Evolutionary conservation across 1,140 invertebrate species (phyloP).

Genomic region (Paralvinella palmiformis): DNA sequence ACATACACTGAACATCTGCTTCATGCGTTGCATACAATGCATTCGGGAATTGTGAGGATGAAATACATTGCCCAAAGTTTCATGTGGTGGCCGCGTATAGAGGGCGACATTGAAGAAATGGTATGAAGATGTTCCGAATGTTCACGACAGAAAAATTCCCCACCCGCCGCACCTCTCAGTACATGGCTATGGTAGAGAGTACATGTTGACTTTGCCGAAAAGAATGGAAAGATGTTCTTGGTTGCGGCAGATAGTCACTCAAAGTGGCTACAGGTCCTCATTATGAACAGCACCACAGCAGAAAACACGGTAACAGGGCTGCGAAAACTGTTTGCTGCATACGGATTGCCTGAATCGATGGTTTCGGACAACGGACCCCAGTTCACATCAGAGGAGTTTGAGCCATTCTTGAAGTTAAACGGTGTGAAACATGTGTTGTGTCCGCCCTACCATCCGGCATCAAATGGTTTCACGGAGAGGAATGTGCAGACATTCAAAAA

Average conservation of each 20-base stretch:
- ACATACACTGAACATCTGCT: not conserved
- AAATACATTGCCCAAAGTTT: constrained; percentile 7
- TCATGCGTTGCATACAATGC: constrained; percentile 5
- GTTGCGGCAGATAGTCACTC: constrained; percentile 48
- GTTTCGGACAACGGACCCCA: constrained; percentile 29
- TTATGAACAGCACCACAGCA: constrained; percentile 10
- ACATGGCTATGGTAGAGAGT: constrained; percentile 27
- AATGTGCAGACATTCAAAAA: constrained; percentile 26
- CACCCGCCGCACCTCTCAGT: not conserved
- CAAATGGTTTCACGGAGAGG: constrained; percentile 32
- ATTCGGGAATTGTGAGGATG: constrained; percentile 10
- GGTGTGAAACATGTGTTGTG: constrained; percentile 24
- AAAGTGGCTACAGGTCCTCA: constrained; percentile 46
- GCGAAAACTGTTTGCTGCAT: constrained; percentile 1
- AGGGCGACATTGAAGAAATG: constrained; percentile 43
- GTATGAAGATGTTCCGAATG: constrained; percentile 52
- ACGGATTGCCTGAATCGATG: constrained; percentile 3
- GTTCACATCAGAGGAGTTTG: constrained; percentile 28
- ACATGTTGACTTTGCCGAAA: constrained; percentile 54
- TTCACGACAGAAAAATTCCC: constrained; percentile 14
- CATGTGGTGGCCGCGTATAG: constrained; percentile 12
- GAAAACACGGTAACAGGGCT: constrained; percentile 22
- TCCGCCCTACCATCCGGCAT: constrained; percentile 30
- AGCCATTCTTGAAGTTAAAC: constrained; percentile 23
- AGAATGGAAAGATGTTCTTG: constrained; percentile 44